A percentile compares a stretch with the other conserved stretches of the same genome.
phyloP scores from a whole-genome alignment of 23 tunicate species.

The Pegea sp. region DNA sequence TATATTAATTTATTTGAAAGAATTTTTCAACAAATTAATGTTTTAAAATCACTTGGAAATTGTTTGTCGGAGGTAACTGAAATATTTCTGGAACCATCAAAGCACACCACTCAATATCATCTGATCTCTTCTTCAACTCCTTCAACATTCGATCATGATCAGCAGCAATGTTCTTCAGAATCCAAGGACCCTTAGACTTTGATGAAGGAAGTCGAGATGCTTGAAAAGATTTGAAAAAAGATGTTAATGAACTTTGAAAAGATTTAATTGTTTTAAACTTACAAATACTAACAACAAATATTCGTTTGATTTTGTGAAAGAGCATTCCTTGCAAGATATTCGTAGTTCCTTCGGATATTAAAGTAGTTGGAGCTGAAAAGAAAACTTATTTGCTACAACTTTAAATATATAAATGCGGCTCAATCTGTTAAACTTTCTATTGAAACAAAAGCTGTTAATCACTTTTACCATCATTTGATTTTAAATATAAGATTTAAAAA shows the following conservation, averaged over 20 bases:
- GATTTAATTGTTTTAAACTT: not conserved
- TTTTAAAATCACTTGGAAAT: not conserved
- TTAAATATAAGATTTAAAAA: too few relatives aligned
- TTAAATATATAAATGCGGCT: too few relatives aligned
- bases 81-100: slow-evolving; percentile 1
- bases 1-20: too few relatives aligned
- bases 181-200: not conserved
- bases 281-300: not conserved
- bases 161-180: not conserved
- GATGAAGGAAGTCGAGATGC: not conserved
- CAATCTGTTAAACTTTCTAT: too few relatives aligned
- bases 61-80: not conserved
- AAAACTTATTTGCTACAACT: not conserved
- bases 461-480: too few relatives aligned
- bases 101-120: not conserved
- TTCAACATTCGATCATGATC: not conserved
- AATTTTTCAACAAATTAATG: too few relatives aligned
- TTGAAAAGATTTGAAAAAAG: not conserved
- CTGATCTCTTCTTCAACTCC: not conserved
- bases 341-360: not conserved
- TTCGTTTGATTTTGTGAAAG: not conserved
- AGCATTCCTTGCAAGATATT: not conserved
- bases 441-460: too few relatives aligned
- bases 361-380: not conserved
- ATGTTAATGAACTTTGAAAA: not conserved